phyloP scores from a whole-genome alignment of 2,888 invertebrate genomes.

The Amorpha juglandis region DNA sequence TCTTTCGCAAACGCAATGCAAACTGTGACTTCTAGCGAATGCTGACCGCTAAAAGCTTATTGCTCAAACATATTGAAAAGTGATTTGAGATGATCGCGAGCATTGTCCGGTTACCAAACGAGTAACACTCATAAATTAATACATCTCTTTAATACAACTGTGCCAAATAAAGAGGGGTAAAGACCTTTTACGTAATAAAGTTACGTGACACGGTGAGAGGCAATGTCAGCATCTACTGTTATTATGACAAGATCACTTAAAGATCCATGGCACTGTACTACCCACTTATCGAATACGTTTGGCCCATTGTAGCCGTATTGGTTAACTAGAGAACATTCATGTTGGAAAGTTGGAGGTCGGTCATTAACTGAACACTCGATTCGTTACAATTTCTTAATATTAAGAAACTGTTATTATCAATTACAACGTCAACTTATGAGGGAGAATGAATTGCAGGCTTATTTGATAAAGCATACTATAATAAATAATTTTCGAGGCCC shows the following conservation, averaged over 20 bases:
- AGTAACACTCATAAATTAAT: conserved; percentile 75
- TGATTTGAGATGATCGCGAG: conserved; percentile 53
- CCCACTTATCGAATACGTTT: conserved; percentile 35
- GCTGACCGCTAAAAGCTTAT: conserved; percentile 59
- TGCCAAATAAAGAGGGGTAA: conserved; percentile 83
- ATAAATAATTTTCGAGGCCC: neutral
- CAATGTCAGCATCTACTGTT: conserved; percentile 77
- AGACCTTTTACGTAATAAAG: conserved; percentile 80
- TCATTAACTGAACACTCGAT: conserved; percentile 53
- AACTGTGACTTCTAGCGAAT: conserved; percentile 42
- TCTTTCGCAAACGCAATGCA: conserved; percentile 53
- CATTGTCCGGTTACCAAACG: conserved; percentile 57
- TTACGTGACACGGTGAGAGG: conserved; percentile 80
- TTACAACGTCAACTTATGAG: conserved; percentile 18
- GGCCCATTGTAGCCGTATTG: conserved; percentile 30
- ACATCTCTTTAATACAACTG: conserved; percentile 72
- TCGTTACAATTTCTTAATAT: conserved; percentile 58
- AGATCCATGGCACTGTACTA: conserved; percentile 46
- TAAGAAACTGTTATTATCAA: conserved; percentile 40
- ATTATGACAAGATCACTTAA: conserved; percentile 65
- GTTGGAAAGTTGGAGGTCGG: conserved; percentile 56
- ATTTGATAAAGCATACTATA: neutral
- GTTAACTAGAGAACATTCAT: conserved; percentile 37
- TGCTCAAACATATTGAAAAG: conserved; percentile 62
- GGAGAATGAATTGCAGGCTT: neutral